Base-by-base conservation (phyloP, 2,113 vertebrate species). In the Ia io region DNA sequence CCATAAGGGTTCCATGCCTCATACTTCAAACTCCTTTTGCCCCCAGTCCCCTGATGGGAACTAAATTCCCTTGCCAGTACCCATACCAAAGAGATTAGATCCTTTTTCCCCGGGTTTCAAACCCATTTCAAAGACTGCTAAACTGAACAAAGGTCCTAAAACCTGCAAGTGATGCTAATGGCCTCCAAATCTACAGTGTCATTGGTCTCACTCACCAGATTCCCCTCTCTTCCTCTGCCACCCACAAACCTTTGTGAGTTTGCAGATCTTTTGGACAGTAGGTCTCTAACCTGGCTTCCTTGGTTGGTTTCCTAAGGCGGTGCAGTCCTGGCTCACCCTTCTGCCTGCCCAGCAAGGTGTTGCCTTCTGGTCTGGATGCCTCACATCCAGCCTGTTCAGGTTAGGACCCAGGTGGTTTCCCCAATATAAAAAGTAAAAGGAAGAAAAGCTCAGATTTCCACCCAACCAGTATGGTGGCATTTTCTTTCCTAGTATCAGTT, bases 191-290 rank as follows among this genome's bases (percentile, higher is more conserved):
- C 44, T 32, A 7, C 25, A 16, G n/a, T 14, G 3, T 14, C n/a
- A 42, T 1, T 42, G 10, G 3, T 59, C 47, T 37, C 1, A 0
- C 8, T 18, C 32, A 4, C 3, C 16, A 32, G 25, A 28, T 18
- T 44, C 59, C 12, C 80, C 10, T 65, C 44, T 6, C 42, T 44
- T 47, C 61, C 42, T 20, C 13, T 6, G 5, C 49, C 7, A 42
- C 4, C 20, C n/a, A 28, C 3, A 14, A 0, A 9, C 30, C 14
- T 44, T 9, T 4, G 22, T 20, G 35, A 78, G 18, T 22, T 23
- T 5, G 23, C 6, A 4, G 2, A 10, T 35, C 37, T 76, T 20
- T 12, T 22, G 16, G 25, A 53, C 2, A 5, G 1, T 1, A 40
- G 30, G 22, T 87, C 44, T 74, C 35, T 0, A 2, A 20, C 20